A percentile compares a stretch with the other conserved stretches of the same genome.
Evolutionary conservation across 92 coral and sea anemone genomes (phyloP).

Genomic region (Actinostola sp.): DNA sequence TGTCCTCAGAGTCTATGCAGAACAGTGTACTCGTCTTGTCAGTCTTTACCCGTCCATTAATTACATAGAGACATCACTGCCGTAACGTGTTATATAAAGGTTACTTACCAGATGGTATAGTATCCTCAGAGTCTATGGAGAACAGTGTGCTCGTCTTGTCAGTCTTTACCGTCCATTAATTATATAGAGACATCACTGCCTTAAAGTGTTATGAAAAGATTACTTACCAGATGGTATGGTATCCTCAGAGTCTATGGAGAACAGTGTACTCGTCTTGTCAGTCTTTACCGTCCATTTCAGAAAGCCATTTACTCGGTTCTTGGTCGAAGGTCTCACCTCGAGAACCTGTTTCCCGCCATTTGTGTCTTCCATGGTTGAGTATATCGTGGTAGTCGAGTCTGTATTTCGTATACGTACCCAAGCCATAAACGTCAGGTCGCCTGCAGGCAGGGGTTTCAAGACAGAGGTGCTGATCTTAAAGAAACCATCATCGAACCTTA

Average conservation of each 20-base stretch:
- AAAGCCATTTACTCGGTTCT: background rate
- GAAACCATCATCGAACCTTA: slow-evolving; percentile 20
- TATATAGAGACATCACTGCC: background rate
- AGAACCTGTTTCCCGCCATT: slow-evolving; percentile 30
- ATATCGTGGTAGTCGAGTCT: slow-evolving; percentile 5
- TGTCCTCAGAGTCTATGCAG: too few relatives aligned
- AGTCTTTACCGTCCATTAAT: background rate
- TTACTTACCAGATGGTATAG: too few relatives aligned
- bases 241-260: slow-evolving; percentile 25
- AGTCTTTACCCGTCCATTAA: too few relatives aligned
- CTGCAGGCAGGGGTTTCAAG: slow-evolving; percentile 17
- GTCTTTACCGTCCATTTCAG: slow-evolving; percentile 32
- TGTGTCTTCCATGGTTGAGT: slow-evolving; percentile 14
- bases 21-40: too few relatives aligned
- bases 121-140: too few relatives aligned
- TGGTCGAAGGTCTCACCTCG: slow-evolving; percentile 17
- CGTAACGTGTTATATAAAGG: too few relatives aligned
- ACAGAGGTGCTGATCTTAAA: slow-evolving; percentile 10
- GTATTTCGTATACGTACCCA: slow-evolving; percentile 23
- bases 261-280: slow-evolving; percentile 13
- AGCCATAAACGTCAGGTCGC: slow-evolving; percentile 18
- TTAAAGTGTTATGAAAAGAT: too few relatives aligned
- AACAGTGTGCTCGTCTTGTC: too few relatives aligned
- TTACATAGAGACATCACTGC: too few relatives aligned
- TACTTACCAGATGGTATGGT: slow-evolving; percentile 34